These are phyloP conservation scores for Aegypius monachus DNA, from an alignment of 2,113 vertebrate species.

Conservation along the genomic window DNA sequence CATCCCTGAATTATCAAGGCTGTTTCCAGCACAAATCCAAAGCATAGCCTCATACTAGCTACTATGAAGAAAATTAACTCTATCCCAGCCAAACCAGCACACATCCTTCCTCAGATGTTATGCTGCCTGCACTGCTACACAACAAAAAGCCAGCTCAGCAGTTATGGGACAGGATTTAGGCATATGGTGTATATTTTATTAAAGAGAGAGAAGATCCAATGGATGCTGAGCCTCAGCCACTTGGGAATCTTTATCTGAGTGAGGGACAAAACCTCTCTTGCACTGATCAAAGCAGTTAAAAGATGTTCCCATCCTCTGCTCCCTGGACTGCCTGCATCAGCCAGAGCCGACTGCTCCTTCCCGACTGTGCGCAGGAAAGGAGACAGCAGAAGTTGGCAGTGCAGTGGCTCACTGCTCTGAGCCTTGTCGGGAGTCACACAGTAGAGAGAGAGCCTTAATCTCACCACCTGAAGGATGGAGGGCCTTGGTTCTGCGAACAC, in stretches of 20 bases:
- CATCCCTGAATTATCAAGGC: too few species aligned
- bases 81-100: neutral
- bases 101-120: neutral
- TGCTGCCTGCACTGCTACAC: neutral
- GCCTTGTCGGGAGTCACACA: neutral
- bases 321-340: neutral
- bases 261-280: neutral
- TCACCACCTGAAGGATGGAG: neutral
- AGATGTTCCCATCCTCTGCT: neutral
- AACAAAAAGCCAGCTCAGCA: neutral
- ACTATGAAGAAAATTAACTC: too few species aligned
- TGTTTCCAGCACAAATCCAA: too few species aligned
- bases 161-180: neutral
- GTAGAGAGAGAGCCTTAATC: neutral
- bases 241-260: neutral
- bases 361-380: fast-evolving
- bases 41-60: too few species aligned
- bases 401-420: neutral
- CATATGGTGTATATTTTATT: neutral
- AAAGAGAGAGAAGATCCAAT: neutral
- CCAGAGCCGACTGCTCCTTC: neutral
- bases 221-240: neutral
- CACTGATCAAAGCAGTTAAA: neutral
- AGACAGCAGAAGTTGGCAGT: neutral
- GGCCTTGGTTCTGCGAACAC: neutral